Conservation (phyloP, 2,113 vertebrate genomes). For the Motacilla alba region DNA sequence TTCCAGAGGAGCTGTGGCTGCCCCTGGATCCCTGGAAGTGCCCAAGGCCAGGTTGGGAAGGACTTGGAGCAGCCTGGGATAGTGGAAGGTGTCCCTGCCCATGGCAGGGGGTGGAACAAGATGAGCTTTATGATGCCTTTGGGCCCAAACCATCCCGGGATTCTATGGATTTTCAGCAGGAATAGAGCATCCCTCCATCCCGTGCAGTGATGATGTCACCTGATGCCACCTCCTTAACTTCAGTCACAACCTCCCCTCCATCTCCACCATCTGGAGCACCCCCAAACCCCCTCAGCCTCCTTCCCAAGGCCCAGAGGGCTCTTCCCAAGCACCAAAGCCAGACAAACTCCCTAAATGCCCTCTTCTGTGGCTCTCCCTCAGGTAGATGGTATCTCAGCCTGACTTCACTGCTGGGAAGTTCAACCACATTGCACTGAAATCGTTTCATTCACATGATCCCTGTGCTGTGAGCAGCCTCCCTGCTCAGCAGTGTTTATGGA, state of each 20-base stretch:
- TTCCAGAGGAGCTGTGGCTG: background rate
- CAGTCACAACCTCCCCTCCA: fast-evolving
- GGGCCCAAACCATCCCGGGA: background rate
- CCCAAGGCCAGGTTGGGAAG: fast-evolving
- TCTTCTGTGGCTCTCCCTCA: fast-evolving
- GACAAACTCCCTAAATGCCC: background rate
- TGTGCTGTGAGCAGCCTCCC: background rate
- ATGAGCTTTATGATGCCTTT: background rate
- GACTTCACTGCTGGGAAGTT: background rate
- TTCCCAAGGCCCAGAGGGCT: background rate
- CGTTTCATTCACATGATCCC: background rate
- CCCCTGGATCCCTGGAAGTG: background rate
- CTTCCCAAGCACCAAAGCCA: no score
- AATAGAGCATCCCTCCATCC: background rate
- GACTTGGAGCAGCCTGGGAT: fast-evolving
- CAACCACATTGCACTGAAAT: background rate
- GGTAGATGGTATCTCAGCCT: background rate
- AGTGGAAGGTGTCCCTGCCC: background rate
- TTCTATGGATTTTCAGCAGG: background rate
- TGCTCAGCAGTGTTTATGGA: background rate
- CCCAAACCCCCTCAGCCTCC: background rate
- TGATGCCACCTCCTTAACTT: background rate
- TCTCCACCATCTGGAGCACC: background rate
- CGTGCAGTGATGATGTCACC: background rate
- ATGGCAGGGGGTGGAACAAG: fast-evolving